Evolutionary conservation across 2,888 invertebrate genomes (phyloP), one percentile per base, ranked within the genome.

Genomic region (Plebejus melissa): DNA sequence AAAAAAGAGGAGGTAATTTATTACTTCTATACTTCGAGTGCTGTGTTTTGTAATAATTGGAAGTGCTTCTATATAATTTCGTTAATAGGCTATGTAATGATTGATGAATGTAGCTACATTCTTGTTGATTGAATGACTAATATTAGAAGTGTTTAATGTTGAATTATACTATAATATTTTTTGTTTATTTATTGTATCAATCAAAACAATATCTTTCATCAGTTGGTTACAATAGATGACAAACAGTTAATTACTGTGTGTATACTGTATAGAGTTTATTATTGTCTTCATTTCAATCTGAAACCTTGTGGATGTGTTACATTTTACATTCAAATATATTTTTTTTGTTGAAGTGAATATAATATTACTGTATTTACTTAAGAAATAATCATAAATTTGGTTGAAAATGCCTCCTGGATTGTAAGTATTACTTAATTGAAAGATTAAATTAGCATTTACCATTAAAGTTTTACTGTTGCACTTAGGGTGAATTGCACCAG

Each of bases 331-430:
- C 6, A 58, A 58, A 58, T 58, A 58, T 22, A 22, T 7, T 2
- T 58, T 58, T 58, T 0, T 16, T n/a, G 16, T 16, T 16, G 16
- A 0, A 57, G 16, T 57, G 6, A 57, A 58, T 58, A 58, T 58
- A n/a, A n/a, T 58, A 58, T 58, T 58, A 58, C 7, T 58, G 54
- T 54, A 16, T 16, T 16, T 57, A 57, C n/a, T 22, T n/a, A 4
- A 58, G 28, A 58, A 58, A 58, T 28, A 60, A 28, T 2, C 3
- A 50, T 22, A 6, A 13, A n/a, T 57, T 57, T 57, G 2, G 2
- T 60, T 28, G 11, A 60, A 60, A 60, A 60, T 60, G 60, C 60
- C 60, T 28, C 60, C 60, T 9, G 60, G 60, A 28, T 60, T 60
- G 60, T 60, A 60, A 60, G 60, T 60, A 60, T 60, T 22, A 58